Base-by-base conservation (phyloP, 2,888 invertebrate genomes). In the Apoda limacodes region DNA sequence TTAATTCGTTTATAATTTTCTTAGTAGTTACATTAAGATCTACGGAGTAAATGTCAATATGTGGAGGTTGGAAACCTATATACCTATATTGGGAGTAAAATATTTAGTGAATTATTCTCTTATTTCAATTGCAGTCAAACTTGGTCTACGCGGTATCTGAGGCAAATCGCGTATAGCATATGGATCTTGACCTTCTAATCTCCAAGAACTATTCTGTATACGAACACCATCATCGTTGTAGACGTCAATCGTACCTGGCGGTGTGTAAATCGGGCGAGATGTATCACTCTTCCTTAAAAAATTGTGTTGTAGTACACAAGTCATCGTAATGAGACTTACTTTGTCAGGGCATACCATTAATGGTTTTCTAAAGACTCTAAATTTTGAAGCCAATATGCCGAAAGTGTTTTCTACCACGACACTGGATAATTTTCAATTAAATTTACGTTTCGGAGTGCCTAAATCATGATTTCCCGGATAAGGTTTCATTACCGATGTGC, bases 371-470 rank as follows among this genome's bases (percentile, higher is more conserved):
- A 43, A 41, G n/a, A 45, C 28, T 37, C 41, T 28, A 30, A 45
- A 45, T 33, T 22, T 34, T 25, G 38, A 26, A 3, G 35, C 17
- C 19, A 45, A 5, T 17, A 46, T 42, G 5, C 43, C 42, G 24
- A 45, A 41, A n/a, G 32, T 32, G 22, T 46, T 46, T 40, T 49
- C 46, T n/a, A 49, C 45, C 5, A 44, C 38, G 12, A 44, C 40
- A 1, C 44, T 29, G 14, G 30, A 12, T 7, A 39, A 14, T 12
- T 6, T 32, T 17, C 32, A 10, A 25, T 37, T 45, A 32, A 37
- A 42, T 23, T 22, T 25, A 9, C 37, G 15, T 34, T 41, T 21
- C 22, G 29, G 32, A 13, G 32, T 15, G 20, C 11, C 5, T 9
- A 30, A 10, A 13, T 7, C 9, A 27, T 25, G 32, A 31, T 31